Conservation (phyloP, 1,140 invertebrate species). For the Scaptodrosophila lebanonensis region DNA sequence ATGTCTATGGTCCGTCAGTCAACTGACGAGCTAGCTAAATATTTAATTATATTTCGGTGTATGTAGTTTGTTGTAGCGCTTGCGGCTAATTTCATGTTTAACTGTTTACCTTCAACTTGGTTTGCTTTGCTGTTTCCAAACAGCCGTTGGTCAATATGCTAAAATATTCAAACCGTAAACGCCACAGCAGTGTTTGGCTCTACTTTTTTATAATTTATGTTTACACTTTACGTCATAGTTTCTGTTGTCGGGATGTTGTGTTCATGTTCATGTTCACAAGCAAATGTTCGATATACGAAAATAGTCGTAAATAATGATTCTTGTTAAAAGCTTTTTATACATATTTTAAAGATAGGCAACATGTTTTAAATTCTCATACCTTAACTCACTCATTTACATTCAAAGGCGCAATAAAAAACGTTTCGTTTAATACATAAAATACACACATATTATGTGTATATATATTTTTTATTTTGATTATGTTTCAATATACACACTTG, state of each 20-base stretch:
- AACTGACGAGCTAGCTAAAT: conserved; percentile 37
- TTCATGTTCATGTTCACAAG: conserved; percentile 25
- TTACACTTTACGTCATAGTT: conserved; percentile 30
- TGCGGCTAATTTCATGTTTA: conserved; percentile 37
- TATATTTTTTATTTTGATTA: conserved; percentile 69
- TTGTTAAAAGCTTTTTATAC: no score
- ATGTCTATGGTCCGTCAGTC: no score
- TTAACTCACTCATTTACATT: no score
- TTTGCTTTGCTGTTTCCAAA: conserved; percentile 12
- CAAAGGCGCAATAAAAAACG: no score
- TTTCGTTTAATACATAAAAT: no score
- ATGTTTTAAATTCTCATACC: no score
- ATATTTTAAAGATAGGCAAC: no score
- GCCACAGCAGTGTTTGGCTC: neutral
- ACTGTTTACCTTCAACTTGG: conserved; percentile 30
- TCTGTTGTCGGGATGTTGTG: conserved; percentile 10
- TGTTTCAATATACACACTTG: conserved; percentile 61
- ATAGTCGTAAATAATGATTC: no score
- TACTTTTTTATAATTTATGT: conserved; percentile 15
- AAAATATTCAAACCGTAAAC: conserved; percentile 47
- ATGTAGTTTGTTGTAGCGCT: conserved; percentile 25
- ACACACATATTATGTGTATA: conserved; percentile 6
- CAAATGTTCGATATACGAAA: conserved; percentile 16
- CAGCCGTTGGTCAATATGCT: conserved; percentile 30
- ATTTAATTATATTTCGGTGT: conserved; percentile 50